These are phyloP conservation scores for Potorous gilbertii DNA, from an alignment of 2,797 vertebrate genomes.

Conservation along the genomic window DNA sequence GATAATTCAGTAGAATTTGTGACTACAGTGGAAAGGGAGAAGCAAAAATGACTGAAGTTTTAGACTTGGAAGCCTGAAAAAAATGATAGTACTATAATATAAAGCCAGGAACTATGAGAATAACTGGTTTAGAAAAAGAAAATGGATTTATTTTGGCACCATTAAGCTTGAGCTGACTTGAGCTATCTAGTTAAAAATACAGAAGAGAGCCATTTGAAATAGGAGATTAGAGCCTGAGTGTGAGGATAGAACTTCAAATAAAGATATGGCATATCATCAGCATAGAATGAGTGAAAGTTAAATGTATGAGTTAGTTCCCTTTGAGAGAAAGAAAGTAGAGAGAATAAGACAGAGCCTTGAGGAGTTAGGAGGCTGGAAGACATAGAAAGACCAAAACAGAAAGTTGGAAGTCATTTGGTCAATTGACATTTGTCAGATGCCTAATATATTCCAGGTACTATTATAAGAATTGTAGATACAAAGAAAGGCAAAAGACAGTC, in stretches of 20 bases:
- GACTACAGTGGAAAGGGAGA: neutral
- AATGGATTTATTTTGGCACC: neutral
- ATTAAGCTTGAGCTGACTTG: neutral
- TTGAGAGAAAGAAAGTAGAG: neutral
- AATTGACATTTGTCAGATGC: neutral
- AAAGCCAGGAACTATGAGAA: slow-evolving; percentile 8
- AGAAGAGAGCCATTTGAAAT: neutral
- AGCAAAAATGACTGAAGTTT: neutral
- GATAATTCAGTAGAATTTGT: slow-evolving; percentile 4
- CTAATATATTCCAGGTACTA: neutral
- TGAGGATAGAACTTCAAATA: neutral
- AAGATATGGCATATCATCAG: neutral
- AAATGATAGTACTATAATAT: neutral
- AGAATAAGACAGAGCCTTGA: neutral
- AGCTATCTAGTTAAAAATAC: neutral
- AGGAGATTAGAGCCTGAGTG: neutral
- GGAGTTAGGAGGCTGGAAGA: neutral
- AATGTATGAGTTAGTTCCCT: neutral
- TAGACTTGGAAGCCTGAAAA: neutral
- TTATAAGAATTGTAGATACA: neutral
- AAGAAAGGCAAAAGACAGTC: neutral
- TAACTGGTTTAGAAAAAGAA: neutral
- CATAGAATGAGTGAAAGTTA: slow-evolving; percentile 16
- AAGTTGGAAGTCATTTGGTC: neutral
- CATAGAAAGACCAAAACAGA: neutral